These are phyloP conservation scores for Argyresthia albistria DNA, from an alignment of 2,888 invertebrate genomes.

Conservation along the genomic window DNA sequence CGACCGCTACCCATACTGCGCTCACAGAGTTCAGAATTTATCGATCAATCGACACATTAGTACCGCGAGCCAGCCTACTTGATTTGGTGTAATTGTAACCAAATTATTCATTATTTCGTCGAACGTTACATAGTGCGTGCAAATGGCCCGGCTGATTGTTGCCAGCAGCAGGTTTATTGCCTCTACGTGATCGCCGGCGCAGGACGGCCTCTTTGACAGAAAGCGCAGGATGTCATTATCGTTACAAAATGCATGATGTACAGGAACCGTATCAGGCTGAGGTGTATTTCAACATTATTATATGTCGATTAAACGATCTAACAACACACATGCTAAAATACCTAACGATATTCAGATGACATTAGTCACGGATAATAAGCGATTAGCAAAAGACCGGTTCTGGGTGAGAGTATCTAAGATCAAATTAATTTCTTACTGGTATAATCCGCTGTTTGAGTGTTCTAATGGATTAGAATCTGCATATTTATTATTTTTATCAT, in stretches of 20 bases:
- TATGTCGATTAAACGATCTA: not conserved
- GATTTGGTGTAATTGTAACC: not conserved
- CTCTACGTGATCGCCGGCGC: not conserved
- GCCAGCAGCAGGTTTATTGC: not conserved
- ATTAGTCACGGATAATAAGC: not conserved
- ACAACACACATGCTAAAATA: not conserved
- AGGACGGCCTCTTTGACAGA: conserved; percentile 3
- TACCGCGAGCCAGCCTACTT: not conserved
- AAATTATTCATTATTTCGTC: conserved; percentile 5
- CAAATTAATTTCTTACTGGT: conserved; percentile 8
- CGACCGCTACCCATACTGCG: too few species aligned
- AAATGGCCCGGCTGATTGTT: conserved; percentile 3
- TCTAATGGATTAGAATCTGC: conserved; percentile 1
- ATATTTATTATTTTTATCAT: conserved; percentile 1
- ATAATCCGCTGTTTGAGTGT: conserved; percentile 3
- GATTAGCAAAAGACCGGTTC: too few species aligned
- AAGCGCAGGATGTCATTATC: conserved; percentile 4
- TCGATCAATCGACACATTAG: not conserved
- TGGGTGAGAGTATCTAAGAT: not conserved
- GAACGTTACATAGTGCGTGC: not conserved
- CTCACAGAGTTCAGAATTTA: not conserved
- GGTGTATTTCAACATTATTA: not conserved
- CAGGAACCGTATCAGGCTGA: too few species aligned
- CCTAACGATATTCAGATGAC: conserved; percentile 1
- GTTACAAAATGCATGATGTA: not conserved